Percentiles rank a stretch among this genome's conserved stretches.
Evolutionary conservation across 1,140 invertebrate genomes (phyloP).

Genomic region (Trichonephila inaurata): DNA sequence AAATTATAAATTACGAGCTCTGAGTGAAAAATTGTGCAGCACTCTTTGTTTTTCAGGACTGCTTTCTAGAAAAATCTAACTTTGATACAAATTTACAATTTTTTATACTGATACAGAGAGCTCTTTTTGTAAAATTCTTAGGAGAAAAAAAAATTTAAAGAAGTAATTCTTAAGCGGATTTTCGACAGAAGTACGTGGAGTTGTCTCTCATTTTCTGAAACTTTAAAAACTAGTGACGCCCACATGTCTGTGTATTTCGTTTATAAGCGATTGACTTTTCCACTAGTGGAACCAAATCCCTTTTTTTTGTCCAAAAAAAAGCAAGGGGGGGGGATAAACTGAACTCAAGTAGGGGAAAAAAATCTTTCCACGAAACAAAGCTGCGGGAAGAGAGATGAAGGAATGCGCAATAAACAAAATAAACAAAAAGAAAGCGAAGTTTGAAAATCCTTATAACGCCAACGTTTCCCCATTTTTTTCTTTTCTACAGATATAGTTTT

Average conservation of each 20-base stretch:
- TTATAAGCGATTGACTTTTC: conserved; percentile 68
- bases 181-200: conserved; percentile 4
- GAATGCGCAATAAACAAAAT: conserved; percentile 41
- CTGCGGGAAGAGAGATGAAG: conserved; percentile 39
- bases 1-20: too few species aligned
- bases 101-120: too few species aligned
- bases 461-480: conserved; percentile 55
- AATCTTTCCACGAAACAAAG: conserved; percentile 19
- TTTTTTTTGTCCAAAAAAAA: neutral
- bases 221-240: conserved; percentile 51
- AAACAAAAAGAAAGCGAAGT: conserved; percentile 57
- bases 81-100: too few species aligned
- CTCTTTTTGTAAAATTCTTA: too few species aligned
- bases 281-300: conserved; percentile 35
- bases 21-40: too few species aligned
- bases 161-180: neutral
- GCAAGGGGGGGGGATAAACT: neutral
- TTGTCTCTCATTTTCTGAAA: neutral
- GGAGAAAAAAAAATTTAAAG: too few species aligned
- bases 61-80: too few species aligned
- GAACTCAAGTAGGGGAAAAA: neutral
- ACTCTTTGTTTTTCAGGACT: too few species aligned
- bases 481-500: conserved; percentile 24
- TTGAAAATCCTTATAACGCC: conserved; percentile 73
- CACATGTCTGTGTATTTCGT: conserved; percentile 40